Conservation (phyloP, 2,888 invertebrate genomes). For the Ceraclea dissimilis region DNA sequence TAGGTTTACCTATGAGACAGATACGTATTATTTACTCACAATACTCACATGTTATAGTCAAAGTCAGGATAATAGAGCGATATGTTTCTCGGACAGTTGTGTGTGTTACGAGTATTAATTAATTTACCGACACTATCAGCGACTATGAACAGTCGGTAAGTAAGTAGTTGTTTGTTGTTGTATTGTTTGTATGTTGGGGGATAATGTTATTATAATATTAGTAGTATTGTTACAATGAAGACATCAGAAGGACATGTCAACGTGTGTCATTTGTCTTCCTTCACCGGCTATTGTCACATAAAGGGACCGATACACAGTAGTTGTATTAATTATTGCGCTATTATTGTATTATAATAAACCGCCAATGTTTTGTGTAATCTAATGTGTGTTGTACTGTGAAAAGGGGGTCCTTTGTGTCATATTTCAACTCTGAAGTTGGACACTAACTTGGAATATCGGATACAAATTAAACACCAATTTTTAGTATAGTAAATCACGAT, state of each 20-base stretch:
- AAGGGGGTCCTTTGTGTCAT: not conserved
- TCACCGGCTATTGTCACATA: conserved; percentile 17
- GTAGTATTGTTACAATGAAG: conserved; percentile 14
- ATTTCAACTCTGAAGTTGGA: not conserved
- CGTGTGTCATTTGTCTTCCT: conserved; percentile 21
- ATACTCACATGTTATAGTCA: no score
- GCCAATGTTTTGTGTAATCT: not conserved
- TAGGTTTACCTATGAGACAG: no score
- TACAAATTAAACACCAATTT: no score
- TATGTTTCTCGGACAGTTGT: conserved; percentile 6
- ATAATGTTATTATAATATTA: no score
- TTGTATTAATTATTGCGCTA: no score
- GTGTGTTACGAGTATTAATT: conserved; percentile 16
- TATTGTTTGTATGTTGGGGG: not conserved
- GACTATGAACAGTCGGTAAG: no score
- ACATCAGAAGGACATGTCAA: conserved; percentile 19
- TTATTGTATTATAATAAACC: no score
- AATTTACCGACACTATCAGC: conserved; percentile 13
- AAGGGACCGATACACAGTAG: conserved; percentile 8
- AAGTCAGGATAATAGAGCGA: no score
- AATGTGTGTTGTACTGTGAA: not conserved
- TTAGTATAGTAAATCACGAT: no score
- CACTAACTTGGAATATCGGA: not conserved
- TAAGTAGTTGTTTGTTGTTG: not conserved
- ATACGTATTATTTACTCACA: no score